Conservation (phyloP, 2,888 invertebrate genomes). For the Sepioteuthis lessoniana region DNA sequence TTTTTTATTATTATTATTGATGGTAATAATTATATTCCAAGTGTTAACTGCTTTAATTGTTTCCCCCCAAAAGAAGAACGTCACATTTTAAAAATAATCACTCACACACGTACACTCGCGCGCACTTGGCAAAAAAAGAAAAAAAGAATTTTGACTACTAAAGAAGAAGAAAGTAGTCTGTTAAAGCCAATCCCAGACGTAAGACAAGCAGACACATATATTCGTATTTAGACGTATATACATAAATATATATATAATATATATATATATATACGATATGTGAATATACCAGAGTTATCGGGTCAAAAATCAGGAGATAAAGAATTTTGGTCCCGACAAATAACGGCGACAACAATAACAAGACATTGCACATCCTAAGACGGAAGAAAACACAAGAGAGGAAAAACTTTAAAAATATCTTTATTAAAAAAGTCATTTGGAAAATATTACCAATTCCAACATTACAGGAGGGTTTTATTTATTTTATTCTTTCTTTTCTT, state of each 20-base stretch:
- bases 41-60: background rate
- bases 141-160: background rate
- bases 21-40: background rate
- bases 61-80: background rate
- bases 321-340: background rate
- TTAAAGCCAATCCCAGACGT: background rate
- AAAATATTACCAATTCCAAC: slow-evolving; percentile 17
- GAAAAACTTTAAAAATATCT: background rate
- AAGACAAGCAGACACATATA: background rate
- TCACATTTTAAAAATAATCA: background rate
- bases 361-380: background rate
- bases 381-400: background rate
- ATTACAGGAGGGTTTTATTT: background rate
- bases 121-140: background rate
- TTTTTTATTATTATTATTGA: background rate
- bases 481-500: background rate
- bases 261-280: background rate
- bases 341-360: too few species aligned
- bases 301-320: background rate
- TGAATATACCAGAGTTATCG: background rate
- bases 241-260: background rate
- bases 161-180: background rate
- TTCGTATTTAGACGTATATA: background rate
- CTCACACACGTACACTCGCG: background rate
- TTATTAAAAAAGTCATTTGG: background rate